Evolutionary conservation across 2,888 invertebrate genomes (phyloP), one percentile per base, ranked within the genome.

Genomic region (Macaria notata): DNA sequence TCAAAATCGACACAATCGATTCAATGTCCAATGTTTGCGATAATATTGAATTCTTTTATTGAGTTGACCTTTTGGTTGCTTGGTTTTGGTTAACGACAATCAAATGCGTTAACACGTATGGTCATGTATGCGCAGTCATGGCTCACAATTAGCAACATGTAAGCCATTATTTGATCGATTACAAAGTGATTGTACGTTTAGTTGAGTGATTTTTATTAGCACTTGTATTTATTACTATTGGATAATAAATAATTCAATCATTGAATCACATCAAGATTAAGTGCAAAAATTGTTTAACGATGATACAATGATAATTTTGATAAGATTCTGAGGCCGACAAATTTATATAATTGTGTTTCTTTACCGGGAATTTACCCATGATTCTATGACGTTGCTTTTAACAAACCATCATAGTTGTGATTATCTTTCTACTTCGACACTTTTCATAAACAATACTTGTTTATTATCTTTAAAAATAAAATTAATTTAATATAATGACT

Each of bases 1-100:
- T 87, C 86, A 86, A 81, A 85, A 82, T 81, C 74, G 76, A 86
- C 81, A 84, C 83, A 82, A 82, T 81, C 74, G 77, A 81, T 82
- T 78, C 79, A 79, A 80, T 83, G 83, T 83, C 84, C 80, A 87
- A 82, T 79, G 80, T 83, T 86, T 81, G 84, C 83, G 76, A 82
- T 85, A 78, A 75, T 76, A 74, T 79, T 79, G 70, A 68, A 71
- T 77, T 74, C 77, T 81, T 79, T 79, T 79, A 79, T 84, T 77
- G 73, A 66, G 70, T 73, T 81, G 77, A 83, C 79, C 80, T 84
- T 81, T 78, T 75, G 75, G 79, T 73, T 69, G 66, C 53, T 51
- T 47, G 9, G 29, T 19, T 48, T 39, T 59, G 67, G 71, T 73
- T 75, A 78, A 78, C 70, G 71, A 77, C 71, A 74, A 67, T 71